Conservation (phyloP, 1,140 invertebrate species). For the Brachionus angularis region DNA sequence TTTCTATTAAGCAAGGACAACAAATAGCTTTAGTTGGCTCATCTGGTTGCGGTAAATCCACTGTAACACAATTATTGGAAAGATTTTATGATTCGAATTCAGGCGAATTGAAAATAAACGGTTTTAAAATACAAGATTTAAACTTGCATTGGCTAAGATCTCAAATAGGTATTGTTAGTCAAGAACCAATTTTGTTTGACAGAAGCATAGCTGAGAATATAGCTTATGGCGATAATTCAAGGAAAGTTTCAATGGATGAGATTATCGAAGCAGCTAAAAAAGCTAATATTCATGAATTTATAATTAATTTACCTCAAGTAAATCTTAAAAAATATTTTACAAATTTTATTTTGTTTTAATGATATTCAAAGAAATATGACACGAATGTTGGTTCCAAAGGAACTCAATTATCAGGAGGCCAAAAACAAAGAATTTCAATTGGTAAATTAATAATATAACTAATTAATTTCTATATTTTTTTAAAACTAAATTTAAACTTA, state of each 20-base stretch:
- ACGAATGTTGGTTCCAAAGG: conserved; percentile 45
- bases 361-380: too few relatives aligned
- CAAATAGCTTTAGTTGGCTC: conserved; percentile 77
- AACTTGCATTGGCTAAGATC: conserved; percentile 78
- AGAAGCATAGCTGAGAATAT: conserved; percentile 87
- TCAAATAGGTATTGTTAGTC: conserved; percentile 44
- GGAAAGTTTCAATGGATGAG: conserved; percentile 66
- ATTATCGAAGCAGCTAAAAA: conserved; percentile 74
- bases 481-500: background rate
- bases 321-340: background rate
- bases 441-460: too few relatives aligned
- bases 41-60: conserved; percentile 83
- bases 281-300: conserved; percentile 81
- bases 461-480: background rate
- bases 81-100: conserved; percentile 78
- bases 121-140: conserved; percentile 61
- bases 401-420: conserved; percentile 43
- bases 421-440: conserved; percentile 58
- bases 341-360: background rate
- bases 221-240: conserved; percentile 71
- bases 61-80: conserved; percentile 77
- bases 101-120: conserved; percentile 73
- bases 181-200: conserved; percentile 83
- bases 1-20: conserved; percentile 65
- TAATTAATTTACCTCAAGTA: conserved; percentile 67